phyloP scores from a whole-genome alignment of 2,113 vertebrate species.

The Capreolus pygargus region DNA sequence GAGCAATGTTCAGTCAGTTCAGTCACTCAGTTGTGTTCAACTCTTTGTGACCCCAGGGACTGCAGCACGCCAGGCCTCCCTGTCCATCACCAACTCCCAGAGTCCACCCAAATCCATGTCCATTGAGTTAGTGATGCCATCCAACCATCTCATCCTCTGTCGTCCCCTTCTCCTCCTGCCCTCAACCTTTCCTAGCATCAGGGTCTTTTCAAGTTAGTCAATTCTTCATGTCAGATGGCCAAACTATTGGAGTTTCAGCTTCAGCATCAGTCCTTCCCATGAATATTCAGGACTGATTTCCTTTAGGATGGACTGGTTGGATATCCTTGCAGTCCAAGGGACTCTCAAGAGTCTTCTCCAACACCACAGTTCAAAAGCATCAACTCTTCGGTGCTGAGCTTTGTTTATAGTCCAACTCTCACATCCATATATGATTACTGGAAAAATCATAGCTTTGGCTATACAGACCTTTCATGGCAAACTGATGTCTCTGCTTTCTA shows the following conservation, averaged over 20 bases:
- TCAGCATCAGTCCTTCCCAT: background rate
- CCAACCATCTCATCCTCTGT: background rate
- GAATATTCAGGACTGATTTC: background rate
- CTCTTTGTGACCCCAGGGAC: background rate
- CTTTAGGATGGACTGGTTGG: background rate
- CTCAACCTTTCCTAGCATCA: background rate
- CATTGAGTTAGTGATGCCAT: background rate
- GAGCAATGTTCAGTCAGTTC: background rate
- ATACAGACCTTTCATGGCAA: background rate
- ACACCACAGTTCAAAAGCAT: background rate
- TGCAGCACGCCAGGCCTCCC: background rate
- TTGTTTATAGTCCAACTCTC: background rate
- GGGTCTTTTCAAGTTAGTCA: background rate
- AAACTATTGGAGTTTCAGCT: background rate
- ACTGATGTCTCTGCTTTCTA: background rate
- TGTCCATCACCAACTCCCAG: background rate
- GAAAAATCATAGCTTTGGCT: background rate
- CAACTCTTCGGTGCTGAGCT: background rate
- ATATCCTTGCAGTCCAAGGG: background rate
- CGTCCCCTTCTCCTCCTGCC: background rate
- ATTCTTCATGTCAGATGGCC: background rate
- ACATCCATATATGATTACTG: background rate
- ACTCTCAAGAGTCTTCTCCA: background rate
- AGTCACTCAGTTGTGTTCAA: background rate
- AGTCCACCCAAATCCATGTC: background rate